Evolutionary conservation across 2,888 invertebrate genomes (phyloP).

Genomic region (Lasioglossum villosulum): DNA sequence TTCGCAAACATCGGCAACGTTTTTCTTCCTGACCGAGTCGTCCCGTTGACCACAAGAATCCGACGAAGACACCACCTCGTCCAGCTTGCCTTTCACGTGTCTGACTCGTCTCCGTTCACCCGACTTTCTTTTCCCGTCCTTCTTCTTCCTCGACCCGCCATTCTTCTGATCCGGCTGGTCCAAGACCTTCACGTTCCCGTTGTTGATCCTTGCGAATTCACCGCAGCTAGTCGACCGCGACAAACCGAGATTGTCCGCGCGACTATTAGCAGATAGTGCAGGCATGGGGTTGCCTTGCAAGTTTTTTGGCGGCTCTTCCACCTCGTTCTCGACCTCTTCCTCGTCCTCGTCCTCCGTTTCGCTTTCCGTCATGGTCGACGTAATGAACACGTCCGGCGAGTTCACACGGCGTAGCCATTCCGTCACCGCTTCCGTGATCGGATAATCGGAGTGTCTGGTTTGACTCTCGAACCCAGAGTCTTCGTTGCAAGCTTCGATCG

Average conservation of each 20-base stretch:
- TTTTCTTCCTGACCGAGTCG: constrained; percentile 39
- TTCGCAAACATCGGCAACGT: constrained; percentile 77
- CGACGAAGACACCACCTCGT: constrained; percentile 57
- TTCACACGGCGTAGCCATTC: constrained; percentile 86
- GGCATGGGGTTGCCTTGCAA: constrained; percentile 86
- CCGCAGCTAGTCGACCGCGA: constrained; percentile 77
- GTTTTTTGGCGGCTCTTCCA: constrained; percentile 85
- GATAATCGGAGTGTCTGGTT: constrained; percentile 75
- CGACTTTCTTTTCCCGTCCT: constrained; percentile 60
- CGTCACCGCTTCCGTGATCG: constrained; percentile 87
- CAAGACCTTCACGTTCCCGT: constrained; percentile 32
- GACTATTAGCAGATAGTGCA: constrained; percentile 85
- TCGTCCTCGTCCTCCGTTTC: constrained; percentile 71
- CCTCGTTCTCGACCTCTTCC: constrained; percentile 71
- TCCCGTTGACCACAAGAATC: constrained; percentile 54
- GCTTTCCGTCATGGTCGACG: constrained; percentile 59
- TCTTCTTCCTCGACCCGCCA: constrained; percentile 63
- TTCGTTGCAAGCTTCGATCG: constrained; percentile 72
- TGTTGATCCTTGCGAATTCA: constrained; percentile 79
- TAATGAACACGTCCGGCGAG: constrained; percentile 81
- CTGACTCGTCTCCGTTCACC: constrained; percentile 52
- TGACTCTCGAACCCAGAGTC: constrained; percentile 81
- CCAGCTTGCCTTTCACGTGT: constrained; percentile 39
- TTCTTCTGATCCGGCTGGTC: constrained; percentile 49
- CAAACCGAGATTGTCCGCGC: constrained; percentile 74